Percentiles rank a stretch among this genome's conserved stretches.
Conservation (phyloP, 1,140 invertebrate genomes). For the Papilio xuthus region DNA sequence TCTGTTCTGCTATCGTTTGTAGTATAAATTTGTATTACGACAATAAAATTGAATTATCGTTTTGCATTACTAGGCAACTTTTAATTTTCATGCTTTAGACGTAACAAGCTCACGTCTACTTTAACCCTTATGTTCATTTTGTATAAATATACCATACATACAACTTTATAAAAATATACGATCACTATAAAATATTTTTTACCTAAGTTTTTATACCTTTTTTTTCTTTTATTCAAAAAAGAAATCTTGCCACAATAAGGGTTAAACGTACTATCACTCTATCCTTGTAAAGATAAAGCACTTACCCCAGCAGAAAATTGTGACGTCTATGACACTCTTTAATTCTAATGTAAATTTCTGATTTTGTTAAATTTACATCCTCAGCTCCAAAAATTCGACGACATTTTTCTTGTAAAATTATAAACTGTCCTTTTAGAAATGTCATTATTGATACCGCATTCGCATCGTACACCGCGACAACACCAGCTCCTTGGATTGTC, state of each 20-base stretch:
- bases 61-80: background rate
- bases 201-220: too few species aligned
- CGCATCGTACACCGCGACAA: constrained; percentile 59
- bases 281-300: constrained; percentile 10
- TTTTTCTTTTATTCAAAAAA: too few species aligned
- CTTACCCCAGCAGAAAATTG: constrained; percentile 57
- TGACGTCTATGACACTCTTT: constrained; percentile 66
- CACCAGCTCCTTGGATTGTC: constrained; percentile 49
- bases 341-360: constrained; percentile 51
- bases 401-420: constrained; percentile 58
- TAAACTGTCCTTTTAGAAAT: constrained; percentile 52
- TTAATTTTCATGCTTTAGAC: too few species aligned
- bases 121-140: too few species aligned
- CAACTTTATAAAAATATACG: too few species aligned
- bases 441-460: constrained; percentile 55
- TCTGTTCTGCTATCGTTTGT: too few species aligned
- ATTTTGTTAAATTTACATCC: constrained; percentile 18
- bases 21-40: too few species aligned
- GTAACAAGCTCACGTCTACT: too few species aligned
- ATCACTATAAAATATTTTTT: too few species aligned
- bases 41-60: background rate
- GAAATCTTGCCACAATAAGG: too few species aligned
- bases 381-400: constrained; percentile 51
- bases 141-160: too few species aligned
- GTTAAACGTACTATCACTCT: too few species aligned